phyloP scores from a whole-genome alignment of 2,797 vertebrate species.

The Oryzias dopingdopingensis region DNA sequence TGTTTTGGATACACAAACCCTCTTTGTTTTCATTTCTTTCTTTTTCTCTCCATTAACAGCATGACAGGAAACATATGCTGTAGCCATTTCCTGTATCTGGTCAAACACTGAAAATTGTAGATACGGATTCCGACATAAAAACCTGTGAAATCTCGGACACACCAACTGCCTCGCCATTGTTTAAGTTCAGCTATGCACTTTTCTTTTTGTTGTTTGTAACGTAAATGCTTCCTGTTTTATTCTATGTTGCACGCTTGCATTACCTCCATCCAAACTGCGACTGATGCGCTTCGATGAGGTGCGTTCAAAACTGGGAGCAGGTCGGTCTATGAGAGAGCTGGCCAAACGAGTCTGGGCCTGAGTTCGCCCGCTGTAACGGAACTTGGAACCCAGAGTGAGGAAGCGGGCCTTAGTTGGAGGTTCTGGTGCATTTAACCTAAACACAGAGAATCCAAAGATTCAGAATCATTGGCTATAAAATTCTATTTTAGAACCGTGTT shows the following conservation, averaged over 20 bases:
- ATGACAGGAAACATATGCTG: constrained; percentile 70
- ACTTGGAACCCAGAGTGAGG: constrained; percentile 95
- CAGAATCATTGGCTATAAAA: background rate
- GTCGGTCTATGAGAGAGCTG: constrained; percentile 93
- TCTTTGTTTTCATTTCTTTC: constrained; percentile 32
- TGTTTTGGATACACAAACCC: constrained; percentile 17
- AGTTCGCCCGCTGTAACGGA: constrained; percentile 95
- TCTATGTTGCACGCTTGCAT: background rate
- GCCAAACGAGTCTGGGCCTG: constrained; percentile 91
- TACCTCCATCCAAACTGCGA: constrained; percentile 95
- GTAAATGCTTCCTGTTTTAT: background rate
- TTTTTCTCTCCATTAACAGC: constrained; percentile 17
- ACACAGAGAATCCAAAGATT: background rate
- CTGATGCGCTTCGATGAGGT: constrained; percentile 92
- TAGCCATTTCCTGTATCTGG: constrained; percentile 73
- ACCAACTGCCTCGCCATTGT: constrained; percentile 20
- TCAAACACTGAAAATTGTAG: constrained; percentile 29
- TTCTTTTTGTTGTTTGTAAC: background rate
- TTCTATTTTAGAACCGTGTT: constrained; percentile 4
- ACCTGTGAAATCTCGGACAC: constrained; percentile 4
- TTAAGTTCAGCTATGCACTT: background rate
- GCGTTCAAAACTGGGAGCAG: constrained; percentile 87
- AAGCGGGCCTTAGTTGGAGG: constrained; percentile 91
- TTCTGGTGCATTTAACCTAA: constrained; percentile 89
- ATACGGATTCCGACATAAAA: constrained; percentile 14